Evolutionary conservation across 2,113 vertebrate species (phyloP), one percentile per base, ranked within the genome.

Genomic region (Phocoena phocoena): DNA sequence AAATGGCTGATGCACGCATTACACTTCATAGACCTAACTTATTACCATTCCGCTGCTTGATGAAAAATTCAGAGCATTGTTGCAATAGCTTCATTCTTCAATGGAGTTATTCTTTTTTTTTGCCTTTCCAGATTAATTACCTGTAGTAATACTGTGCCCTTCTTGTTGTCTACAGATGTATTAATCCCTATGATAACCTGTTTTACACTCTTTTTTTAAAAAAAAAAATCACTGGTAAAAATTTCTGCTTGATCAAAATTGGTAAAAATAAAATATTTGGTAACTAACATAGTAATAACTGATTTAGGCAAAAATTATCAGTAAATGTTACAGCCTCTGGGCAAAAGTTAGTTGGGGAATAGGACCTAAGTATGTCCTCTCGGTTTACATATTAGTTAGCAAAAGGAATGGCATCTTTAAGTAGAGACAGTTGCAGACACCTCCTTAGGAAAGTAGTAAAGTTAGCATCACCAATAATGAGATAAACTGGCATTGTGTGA

Each of bases 71-170:
- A 93, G 53, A 65, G 53, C 25, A 80, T 86, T 89, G 55, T 86
- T 80, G 41, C 90, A 97, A 31, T n/a, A 84, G n/a, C 70, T 92
- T 90, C 90, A 41, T 88, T 88, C 38, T 87, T 88, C 70, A 90
- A 4, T 70, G 55, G 23, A 5, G 47, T 31, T 73, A 60, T 88
- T 93, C 55, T 89, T 58, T 86, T 28, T 82, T 96, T 85, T 84
- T 93, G 31, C 55, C 47, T 96, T 89, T 93, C 28, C 65, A 82
- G 21, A 81, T 97, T 93, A 96, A 96, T 96, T 90, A 88, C 8
- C 31, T 95, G 8, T 47, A 68, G 88, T 71, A 82, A 81, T 63
- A 90, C 70, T 93, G 82, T 88, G 21, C 3, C 47, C 38, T 94
- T 97, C 60, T 82, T 23, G 53, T 90, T 97, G 47, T 91, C 77